phyloP scores from a whole-genome alignment of 1,140 invertebrate genomes.

The Dreissena rostriformis region DNA sequence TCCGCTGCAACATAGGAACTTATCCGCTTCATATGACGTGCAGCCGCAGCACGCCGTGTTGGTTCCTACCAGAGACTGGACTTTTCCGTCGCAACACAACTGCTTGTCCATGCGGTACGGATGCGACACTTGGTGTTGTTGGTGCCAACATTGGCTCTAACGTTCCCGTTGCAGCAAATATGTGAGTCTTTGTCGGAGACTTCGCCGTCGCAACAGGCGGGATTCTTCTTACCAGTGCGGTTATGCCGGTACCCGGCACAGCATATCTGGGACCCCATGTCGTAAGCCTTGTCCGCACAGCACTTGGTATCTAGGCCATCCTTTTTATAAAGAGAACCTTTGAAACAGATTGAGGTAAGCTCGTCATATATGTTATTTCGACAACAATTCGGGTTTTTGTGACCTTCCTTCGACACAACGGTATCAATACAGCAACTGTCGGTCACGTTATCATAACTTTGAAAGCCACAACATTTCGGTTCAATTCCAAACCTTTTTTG shows the following conservation, averaged over 20 bases:
- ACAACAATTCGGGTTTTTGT: conserved; percentile 34
- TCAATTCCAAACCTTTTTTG: conserved; percentile 40
- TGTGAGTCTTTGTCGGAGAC: conserved; percentile 34
- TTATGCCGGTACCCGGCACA: conserved; percentile 38
- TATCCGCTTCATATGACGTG: conserved; percentile 37
- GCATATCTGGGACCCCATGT: conserved; percentile 17
- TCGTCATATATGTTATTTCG: conserved; percentile 44
- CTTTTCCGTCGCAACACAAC: conserved; percentile 40
- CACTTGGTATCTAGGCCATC: conserved; percentile 35
- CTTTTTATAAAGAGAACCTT: conserved; percentile 23
- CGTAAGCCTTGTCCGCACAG: conserved; percentile 36
- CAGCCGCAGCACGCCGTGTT: conserved; percentile 52
- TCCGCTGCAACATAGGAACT: conserved; percentile 45
- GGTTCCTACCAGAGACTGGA: conserved; percentile 16
- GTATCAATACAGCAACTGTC: conserved; percentile 42
- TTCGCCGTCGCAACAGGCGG: conserved; percentile 41
- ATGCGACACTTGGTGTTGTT: conserved; percentile 49
- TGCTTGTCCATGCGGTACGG: conserved; percentile 36
- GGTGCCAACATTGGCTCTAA: conserved; percentile 30
- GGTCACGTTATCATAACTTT: conserved; percentile 41
- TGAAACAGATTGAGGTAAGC: conserved; percentile 31
- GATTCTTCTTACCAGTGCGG: conserved; percentile 25
- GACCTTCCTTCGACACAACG: conserved; percentile 2
- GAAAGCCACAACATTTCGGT: conserved; percentile 46
- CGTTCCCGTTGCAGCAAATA: conserved; percentile 49